These are phyloP conservation scores for Caerostris extrusa DNA, from an alignment of 1,140 invertebrate species.

Conservation along the genomic window DNA sequence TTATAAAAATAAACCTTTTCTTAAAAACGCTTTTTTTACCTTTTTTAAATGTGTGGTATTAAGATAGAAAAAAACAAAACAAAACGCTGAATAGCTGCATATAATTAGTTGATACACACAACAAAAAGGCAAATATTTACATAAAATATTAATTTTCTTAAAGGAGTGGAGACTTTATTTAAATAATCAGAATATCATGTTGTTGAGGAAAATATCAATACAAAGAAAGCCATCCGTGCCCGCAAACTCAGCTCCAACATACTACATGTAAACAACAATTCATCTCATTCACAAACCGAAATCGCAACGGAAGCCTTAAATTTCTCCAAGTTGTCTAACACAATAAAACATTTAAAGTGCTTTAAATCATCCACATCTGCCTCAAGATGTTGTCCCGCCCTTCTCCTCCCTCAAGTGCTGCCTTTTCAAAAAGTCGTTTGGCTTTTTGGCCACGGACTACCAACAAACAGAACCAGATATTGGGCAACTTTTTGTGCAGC, in stretches of 20 bases:
- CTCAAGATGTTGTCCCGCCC: not conserved
- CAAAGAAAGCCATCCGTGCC: not conserved
- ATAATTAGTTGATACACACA: no score
- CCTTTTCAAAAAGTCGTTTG: constrained; percentile 11
- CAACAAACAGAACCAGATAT: constrained; percentile 19
- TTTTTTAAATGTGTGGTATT: no score
- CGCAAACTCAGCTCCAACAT: not conserved
- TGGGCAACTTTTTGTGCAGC: constrained; percentile 49
- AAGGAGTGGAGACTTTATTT: no score
- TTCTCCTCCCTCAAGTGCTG: not conserved
- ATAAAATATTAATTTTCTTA: no score
- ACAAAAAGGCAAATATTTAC: no score
- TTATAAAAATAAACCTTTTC: no score
- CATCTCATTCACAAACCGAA: not conserved
- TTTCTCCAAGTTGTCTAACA: not conserved
- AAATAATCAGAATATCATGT: not conserved
- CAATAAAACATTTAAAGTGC: constrained; percentile 50
- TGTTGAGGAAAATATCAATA: not conserved
- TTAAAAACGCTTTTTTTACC: no score
- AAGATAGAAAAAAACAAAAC: no score
- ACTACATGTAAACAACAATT: constrained; percentile 11
- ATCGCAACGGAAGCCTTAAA: constrained; percentile 26
- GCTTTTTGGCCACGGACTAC: not conserved
- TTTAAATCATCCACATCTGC: constrained; percentile 33
- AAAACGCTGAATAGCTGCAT: no score